Evolutionary conservation across 2,888 invertebrate genomes (phyloP).

Genomic region (Ectropis crepuscularia): DNA sequence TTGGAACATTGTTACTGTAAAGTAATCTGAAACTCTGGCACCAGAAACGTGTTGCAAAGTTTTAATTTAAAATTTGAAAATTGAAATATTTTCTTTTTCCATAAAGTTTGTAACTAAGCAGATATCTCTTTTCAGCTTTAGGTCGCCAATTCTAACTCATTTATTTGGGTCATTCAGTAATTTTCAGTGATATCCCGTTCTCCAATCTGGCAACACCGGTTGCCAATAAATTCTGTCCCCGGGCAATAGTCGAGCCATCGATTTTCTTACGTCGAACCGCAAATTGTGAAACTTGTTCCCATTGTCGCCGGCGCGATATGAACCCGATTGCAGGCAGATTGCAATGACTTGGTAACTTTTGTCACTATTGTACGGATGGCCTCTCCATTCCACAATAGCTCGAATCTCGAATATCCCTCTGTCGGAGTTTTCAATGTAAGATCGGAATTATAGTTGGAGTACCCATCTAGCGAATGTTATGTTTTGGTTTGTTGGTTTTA

Average conservation of each 20-base stretch:
- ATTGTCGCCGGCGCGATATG: conserved; percentile 72
- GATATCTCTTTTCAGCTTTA: too few species aligned
- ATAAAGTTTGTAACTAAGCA: too few species aligned
- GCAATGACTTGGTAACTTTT: conserved; percentile 65
- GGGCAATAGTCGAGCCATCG: conserved; percentile 67
- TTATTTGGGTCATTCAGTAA: too few species aligned
- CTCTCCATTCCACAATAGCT: conserved; percentile 43
- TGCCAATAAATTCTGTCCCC: conserved; percentile 67
- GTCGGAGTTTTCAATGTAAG: conserved; percentile 25
- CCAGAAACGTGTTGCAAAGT: too few species aligned
- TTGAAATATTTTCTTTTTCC: too few species aligned
- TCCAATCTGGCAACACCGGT: conserved; percentile 28
- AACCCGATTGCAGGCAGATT: conserved; percentile 65
- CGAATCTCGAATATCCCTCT: conserved; percentile 33
- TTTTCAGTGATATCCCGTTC: background rate
- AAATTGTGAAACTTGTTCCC: conserved; percentile 70
- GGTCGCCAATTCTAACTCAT: too few species aligned
- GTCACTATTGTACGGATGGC: conserved; percentile 49
- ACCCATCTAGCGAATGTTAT: background rate
- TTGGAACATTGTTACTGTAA: too few species aligned
- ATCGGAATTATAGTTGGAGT: conserved; percentile 1
- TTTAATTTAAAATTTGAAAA: too few species aligned
- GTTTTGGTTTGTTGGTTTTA: too few species aligned
- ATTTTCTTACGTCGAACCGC: conserved; percentile 67
- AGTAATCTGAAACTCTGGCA: too few species aligned